Evolutionary conservation across 2,113 vertebrate species (phyloP).

Genomic region (Ifrita kowaldi): DNA sequence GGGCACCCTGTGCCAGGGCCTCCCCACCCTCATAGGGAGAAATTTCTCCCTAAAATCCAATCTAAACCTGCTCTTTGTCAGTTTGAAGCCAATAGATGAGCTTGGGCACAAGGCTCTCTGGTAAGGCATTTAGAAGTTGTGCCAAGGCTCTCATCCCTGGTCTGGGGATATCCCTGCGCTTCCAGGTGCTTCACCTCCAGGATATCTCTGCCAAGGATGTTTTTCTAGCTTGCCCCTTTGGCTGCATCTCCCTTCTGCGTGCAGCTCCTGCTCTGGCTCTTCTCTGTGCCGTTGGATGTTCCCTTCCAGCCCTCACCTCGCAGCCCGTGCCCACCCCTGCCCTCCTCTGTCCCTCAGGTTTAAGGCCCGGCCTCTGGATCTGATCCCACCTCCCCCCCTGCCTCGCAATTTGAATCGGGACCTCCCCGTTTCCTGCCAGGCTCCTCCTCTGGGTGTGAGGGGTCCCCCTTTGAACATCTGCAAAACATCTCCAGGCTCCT

Average conservation of each 20-base stretch:
- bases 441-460: background rate
- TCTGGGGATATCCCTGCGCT: background rate
- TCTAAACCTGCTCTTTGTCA: rapidly evolving
- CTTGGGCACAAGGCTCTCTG: background rate
- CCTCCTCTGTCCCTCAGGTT: background rate
- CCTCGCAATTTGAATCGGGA: rapidly evolving
- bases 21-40: rapidly evolving
- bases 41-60: background rate
- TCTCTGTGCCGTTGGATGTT: background rate
- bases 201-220: background rate
- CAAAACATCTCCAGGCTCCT: slow-evolving; percentile 27
- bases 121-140: background rate
- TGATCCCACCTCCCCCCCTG: background rate
- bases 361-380: background rate
- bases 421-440: background rate
- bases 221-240: background rate
- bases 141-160: background rate
- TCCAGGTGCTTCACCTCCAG: background rate
- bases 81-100: background rate
- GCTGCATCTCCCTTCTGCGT: background rate
- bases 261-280: background rate
- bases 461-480: slow-evolving; percentile 28
- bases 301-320: background rate
- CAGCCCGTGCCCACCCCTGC: background rate
- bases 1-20: background rate